Conservation (phyloP, 2,888 invertebrate species). For the Corythucha ciliata region DNA sequence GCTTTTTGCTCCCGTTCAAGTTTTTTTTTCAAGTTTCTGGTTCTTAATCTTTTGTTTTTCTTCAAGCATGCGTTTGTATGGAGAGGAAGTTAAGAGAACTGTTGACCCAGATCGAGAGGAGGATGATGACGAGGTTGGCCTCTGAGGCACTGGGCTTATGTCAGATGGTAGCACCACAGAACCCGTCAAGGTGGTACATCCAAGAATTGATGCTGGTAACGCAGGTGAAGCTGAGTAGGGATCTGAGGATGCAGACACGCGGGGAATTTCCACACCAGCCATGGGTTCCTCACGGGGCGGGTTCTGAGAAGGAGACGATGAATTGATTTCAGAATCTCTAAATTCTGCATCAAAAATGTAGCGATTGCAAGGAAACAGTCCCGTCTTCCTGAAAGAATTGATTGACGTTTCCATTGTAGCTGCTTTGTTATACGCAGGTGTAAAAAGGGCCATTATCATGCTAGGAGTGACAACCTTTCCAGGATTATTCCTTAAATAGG, state of each 20-base stretch:
- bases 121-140: not conserved
- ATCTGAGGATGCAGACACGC: not conserved
- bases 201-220: not conserved
- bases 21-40: slow-evolving; percentile 1
- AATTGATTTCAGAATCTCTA: not conserved
- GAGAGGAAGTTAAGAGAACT: not conserved
- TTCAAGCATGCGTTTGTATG: slow-evolving; percentile 2
- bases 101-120: not conserved
- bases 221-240: not conserved
- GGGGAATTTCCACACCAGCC: not conserved
- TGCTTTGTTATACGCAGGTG: slow-evolving; percentile 4
- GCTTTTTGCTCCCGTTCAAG: not conserved
- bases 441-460: slow-evolving; percentile 9
- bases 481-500: slow-evolving; percentile 34
- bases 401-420: slow-evolving; percentile 3
- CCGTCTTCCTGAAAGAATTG: not conserved
- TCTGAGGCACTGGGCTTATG: slow-evolving; percentile 8
- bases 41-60: not conserved
- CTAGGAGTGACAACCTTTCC: slow-evolving; percentile 24
- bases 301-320: slow-evolving; percentile 3
- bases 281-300: slow-evolving; percentile 1
- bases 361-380: slow-evolving; percentile 6
- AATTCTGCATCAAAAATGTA: slow-evolving; percentile 10
- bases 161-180: not conserved
- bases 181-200: not conserved